A percentile compares a stretch with the other conserved stretches of the same genome.
These are phyloP conservation scores for Anser cygnoides DNA, from an alignment of 2,113 vertebrate genomes.

Conservation along the genomic window DNA sequence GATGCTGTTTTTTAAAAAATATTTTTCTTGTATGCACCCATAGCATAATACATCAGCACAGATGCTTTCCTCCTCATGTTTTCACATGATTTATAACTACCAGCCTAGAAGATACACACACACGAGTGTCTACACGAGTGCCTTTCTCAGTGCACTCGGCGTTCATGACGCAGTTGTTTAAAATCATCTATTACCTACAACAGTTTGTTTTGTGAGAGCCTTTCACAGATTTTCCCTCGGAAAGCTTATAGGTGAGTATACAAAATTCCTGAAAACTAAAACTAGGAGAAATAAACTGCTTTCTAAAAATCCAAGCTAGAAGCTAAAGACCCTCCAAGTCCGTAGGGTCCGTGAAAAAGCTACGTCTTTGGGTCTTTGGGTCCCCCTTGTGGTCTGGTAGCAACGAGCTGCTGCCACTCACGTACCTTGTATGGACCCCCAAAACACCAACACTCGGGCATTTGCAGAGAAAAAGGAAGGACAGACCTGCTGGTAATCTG, in stretches of 20 bases:
- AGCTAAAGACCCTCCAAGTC: rapidly evolving
- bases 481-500: not conserved
- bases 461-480: not conserved
- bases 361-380: not conserved
- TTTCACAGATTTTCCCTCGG: not conserved
- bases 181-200: not conserved
- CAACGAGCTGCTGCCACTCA: not conserved
- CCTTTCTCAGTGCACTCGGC: not conserved
- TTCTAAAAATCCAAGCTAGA: not conserved
- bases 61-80: not conserved
- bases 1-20: not conserved
- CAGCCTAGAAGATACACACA: not conserved
- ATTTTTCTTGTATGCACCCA: not conserved
- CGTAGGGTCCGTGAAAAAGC: not conserved
- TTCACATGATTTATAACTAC: not conserved
- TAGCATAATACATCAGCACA: not conserved
- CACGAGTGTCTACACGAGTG: too few relatives aligned
- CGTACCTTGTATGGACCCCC: not conserved
- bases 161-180: not conserved
- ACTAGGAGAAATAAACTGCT: not conserved
- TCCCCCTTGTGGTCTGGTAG: slow-evolving; percentile 67
- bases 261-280: not conserved
- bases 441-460: rapidly evolving
- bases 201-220: not conserved
- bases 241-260: not conserved